Conservation (phyloP, 2,113 vertebrate species). For the Gobiocypris rarus region DNA sequence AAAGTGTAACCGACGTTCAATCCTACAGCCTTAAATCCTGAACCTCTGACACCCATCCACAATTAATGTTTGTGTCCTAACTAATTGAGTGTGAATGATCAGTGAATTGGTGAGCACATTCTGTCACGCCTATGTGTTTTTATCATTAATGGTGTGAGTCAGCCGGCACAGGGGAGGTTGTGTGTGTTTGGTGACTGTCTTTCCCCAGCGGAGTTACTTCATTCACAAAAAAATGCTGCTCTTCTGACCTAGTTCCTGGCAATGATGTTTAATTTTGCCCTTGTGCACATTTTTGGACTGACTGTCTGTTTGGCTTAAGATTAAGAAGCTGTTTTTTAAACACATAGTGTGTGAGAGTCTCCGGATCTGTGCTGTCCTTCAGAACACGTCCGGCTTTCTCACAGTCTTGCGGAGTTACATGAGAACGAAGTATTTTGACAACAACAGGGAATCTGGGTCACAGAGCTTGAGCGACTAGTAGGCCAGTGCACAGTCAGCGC, state of each 20-base stretch:
- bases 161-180: conserved; percentile 50
- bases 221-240: conserved; percentile 65
- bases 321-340: conserved; percentile 27
- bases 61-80: background rate
- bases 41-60: background rate
- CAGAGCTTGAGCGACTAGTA: background rate
- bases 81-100: background rate
- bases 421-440: conserved; percentile 19
- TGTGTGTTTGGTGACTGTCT: conserved; percentile 56
- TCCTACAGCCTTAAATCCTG: background rate
- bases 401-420: conserved; percentile 16
- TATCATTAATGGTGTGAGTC: conserved; percentile 43
- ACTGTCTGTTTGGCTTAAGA: conserved; percentile 63
- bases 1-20: background rate
- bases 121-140: conserved; percentile 58
- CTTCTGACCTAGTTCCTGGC: conserved; percentile 56
- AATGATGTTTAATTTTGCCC: conserved; percentile 57
- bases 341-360: conserved; percentile 15
- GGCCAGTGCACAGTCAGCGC: background rate
- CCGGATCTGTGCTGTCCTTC: conserved; percentile 15
- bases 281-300: conserved; percentile 60
- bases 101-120: background rate
- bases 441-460: conserved; percentile 32
- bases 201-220: conserved; percentile 57
- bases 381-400: conserved; percentile 33